Base-by-base conservation (phyloP, 2,888 invertebrate genomes). In the Lydus trimaculatus region DNA sequence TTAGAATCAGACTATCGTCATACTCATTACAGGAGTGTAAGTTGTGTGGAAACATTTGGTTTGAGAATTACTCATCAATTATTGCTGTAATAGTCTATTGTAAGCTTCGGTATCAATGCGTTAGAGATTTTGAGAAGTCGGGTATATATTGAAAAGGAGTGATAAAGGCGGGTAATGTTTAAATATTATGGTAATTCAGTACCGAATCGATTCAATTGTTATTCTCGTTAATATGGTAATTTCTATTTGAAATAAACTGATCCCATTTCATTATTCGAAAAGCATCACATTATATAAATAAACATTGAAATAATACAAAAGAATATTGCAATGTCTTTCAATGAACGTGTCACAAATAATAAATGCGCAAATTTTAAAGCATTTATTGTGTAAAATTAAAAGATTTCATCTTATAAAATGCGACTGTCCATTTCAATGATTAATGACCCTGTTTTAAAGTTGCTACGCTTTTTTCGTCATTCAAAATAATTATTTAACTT, bases 401-500 rank as follows among this genome's bases (percentile, higher is more conserved):
- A 65, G 52, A 62, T 65, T 69, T 63, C 60, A 62, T 62, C 64
- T 66, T 63, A 63, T 63, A 11, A 23, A 63, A 61, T 58, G 63
- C 17, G n/a, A 43, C 4, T 52, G 69, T 66, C 66, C 61, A 36
- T 63, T 63, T 43, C 43, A 39, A 71, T 72, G 73, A 74, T 74
- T 75, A 74, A 73, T 72, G 75, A 66, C 65, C 68, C 66, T n/a
- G 71, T 71, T 72, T 72, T 20, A 64, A 63, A 64, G 63, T 71
- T 67, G 66, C 71, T 65, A 36, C 67, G n/a, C n/a, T 43, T 67
- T 63, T 65, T 66, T 64, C 67, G 66, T 73, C 64, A 60, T 64
- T 61, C 69, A 65, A 70, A 63, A 72, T 71, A 76, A 74, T 76
- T 75, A 75, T 72, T 72, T 72, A 70, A 74, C 67, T 72, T 73